Evolutionary conservation across 2,797 vertebrate genomes (phyloP).

Genomic region (Chelon labrosus): DNA sequence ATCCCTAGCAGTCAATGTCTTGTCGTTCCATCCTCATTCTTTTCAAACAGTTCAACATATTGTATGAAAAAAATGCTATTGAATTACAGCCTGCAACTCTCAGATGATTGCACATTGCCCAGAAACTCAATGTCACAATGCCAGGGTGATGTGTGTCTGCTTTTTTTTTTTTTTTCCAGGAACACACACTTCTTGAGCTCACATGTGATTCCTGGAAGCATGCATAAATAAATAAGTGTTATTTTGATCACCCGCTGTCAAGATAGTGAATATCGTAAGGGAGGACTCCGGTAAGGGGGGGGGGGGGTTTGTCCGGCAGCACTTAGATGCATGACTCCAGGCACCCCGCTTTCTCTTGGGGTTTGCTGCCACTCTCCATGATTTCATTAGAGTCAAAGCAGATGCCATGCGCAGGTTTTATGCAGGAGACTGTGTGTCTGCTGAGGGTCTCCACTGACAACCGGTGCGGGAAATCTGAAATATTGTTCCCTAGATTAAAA

Average conservation of each 20-base stretch:
- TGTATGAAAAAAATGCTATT: constrained; percentile 65
- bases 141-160: constrained; percentile 54
- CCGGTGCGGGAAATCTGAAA: constrained; percentile 46
- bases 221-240: constrained; percentile 79
- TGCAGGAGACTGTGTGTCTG: constrained; percentile 61
- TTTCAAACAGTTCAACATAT: constrained; percentile 54
- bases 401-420: constrained; percentile 69
- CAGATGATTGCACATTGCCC: constrained; percentile 61
- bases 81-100: constrained; percentile 57
- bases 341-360: constrained; percentile 69
- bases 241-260: constrained; percentile 80
- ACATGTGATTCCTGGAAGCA: constrained; percentile 78
- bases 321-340: constrained; percentile 78
- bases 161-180: constrained; percentile 64
- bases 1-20: constrained; percentile 57
- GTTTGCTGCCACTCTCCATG: constrained; percentile 73
- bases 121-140: constrained; percentile 75
- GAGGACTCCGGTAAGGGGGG: constrained; percentile 50
- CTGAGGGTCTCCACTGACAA: constrained; percentile 57
- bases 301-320: constrained; percentile 71
- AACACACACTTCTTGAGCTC: constrained; percentile 61
- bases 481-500: constrained; percentile 48
- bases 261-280: constrained; percentile 65
- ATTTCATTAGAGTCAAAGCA: constrained; percentile 83
- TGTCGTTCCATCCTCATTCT: constrained; percentile 29